Evolutionary conservation across 1,140 invertebrate genomes (phyloP), one percentile per base, ranked within the genome.

Genomic region (Plectrocnemia conspersa): DNA sequence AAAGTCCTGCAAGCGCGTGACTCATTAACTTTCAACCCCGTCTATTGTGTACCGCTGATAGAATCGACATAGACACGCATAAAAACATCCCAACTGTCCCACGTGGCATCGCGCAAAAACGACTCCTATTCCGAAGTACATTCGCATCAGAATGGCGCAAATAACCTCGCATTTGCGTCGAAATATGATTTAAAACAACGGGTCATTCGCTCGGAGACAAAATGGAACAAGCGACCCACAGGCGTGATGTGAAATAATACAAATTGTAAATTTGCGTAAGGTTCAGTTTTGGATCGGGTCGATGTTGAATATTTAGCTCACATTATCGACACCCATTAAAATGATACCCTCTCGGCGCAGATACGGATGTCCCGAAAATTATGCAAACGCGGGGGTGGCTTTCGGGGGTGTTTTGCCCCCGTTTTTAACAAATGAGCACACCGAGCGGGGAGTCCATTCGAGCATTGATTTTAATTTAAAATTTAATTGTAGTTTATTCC

Each of bases 401-500:
- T n/a, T n/a, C n/a, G n/a, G n/a, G n/a, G n/a, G n/a, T n/a, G n/a
- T n/a, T n/a, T n/a, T n/a, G n/a, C 2, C 25, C 46, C 56, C 52
- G 36, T 23, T 48, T 56, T 56, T 54, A 60, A 60, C 54, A 60
- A 60, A 60, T 60, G 53, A 60, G 58, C 48, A 45, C 36, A 22
- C 56, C 9, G 40, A 13, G 38, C 40, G 24, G 16, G 38, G 40
- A 44, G 38, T 67, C 66, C 69, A 67, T 65, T 63, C 67, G 64
- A 67, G 70, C 72, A 74, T 74, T 73, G 72, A 73, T 76, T 76
- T 75, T 73, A 76, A 76, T 76, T 76, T 76, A 66, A 74, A 76
- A 73, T 73, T 76, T 76, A 74, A 76, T 75, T 73, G 70, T 63
- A 65, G 69, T 71, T 74, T 74, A 74, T 76, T 74, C 56, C 49